Evolutionary conservation across 2,888 invertebrate genomes (phyloP), one percentile per base, ranked within the genome.

Genomic region (Drosophila emarginata): DNA sequence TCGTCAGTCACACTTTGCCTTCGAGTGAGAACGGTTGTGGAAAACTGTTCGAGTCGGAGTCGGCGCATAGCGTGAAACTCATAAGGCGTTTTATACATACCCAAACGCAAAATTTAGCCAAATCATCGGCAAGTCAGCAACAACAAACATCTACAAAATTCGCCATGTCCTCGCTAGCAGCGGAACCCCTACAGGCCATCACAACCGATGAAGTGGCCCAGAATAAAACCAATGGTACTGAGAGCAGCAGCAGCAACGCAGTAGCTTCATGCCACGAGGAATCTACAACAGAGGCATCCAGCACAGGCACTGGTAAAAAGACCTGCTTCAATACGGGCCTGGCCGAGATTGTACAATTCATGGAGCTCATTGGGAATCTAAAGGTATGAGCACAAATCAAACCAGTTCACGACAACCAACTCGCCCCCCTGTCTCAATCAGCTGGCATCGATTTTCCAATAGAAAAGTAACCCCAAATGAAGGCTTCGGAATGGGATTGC

Each of bases 301-400:
- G 74, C 4, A 62, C 82, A 59, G 77, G 73, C 52, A 72, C 86
- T 26, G 82, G 76, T 50, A 87, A 81, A 52, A 89, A 91, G 65
- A 79, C 91, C 11, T 91, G 91, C 72, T 91, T 91, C 68, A 91
- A 80, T 63, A 80, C 91, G 2, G 90, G 90, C 28, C 75, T 90
- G 3, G 86, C 85, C 32, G 91, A 91, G 67, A 91, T 92, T 61
- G 56, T 92, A 14, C 94, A 95, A 88, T 96, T 96, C 89, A 93
- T 96, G 90, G 94, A 95, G 89, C 91, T 95, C 67, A 94, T 95
- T 67, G 95, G 95, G 11, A 94, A 94, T 82, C 91, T 96, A 14
- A 96, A 96, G 93, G 96, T 95, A 89, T 89, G 87, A 86, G 14
- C 1, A 28, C 2, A 12, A 5, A 7, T 21, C 21, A 5, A 60